Evolutionary conservation across 2,888 invertebrate genomes (phyloP).

Genomic region (Diadegma fenestrale): DNA sequence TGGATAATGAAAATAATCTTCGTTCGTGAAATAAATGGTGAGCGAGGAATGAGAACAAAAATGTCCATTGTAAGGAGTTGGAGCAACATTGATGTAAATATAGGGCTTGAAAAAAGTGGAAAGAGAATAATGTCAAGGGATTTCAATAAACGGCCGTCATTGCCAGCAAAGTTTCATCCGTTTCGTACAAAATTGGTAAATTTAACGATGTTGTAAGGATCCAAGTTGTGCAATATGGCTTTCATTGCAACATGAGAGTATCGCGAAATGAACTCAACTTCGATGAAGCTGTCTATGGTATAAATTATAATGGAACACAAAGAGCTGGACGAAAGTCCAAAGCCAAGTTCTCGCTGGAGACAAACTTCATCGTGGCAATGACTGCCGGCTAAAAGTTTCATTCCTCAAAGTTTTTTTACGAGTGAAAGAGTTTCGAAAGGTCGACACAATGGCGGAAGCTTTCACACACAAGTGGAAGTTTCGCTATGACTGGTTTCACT

Average conservation of each 20-base stretch:
- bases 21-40: neutral
- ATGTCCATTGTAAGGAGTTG: neutral
- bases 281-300: neutral
- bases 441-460: constrained; percentile 40
- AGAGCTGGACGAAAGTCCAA: constrained; percentile 15
- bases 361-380: constrained; percentile 37
- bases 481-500: neutral
- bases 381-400: constrained; percentile 58
- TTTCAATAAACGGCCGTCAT: neutral
- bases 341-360: constrained; percentile 7
- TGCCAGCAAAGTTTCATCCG: neutral
- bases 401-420: constrained; percentile 59
- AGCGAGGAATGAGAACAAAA: neutral
- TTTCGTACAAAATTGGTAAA: neutral
- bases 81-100: neutral
- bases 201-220: constrained; percentile 1
- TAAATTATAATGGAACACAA: constrained; percentile 19
- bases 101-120: neutral
- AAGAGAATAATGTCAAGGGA: neutral
- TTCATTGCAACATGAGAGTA: neutral
- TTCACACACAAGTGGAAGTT: constrained; percentile 13
- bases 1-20: neutral
- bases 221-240: neutral
- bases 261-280: neutral
- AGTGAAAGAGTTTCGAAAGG: constrained; percentile 38